A percentile compares a stretch with the other conserved stretches of the same genome.
phyloP scores from a whole-genome alignment of 2,113 vertebrate genomes.

The Percopsis transmontana region DNA sequence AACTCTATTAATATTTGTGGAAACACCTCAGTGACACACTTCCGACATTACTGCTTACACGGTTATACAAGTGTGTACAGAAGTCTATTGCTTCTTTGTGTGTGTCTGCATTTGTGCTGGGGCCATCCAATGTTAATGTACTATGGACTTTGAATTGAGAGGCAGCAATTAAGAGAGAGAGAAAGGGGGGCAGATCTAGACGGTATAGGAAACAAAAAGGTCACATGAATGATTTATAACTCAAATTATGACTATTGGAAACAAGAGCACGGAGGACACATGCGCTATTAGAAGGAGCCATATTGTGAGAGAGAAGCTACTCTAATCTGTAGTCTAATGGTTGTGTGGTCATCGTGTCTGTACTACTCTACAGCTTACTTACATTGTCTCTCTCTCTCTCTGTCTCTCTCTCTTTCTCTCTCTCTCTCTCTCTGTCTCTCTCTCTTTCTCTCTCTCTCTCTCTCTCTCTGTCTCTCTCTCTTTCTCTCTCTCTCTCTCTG shows the following conservation, averaged over 20 bases:
- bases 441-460: background rate
- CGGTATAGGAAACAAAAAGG: too few species aligned
- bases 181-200: background rate
- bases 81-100: conserved; percentile 3
- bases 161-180: background rate
- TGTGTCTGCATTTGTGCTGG: background rate
- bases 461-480: background rate
- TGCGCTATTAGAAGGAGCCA: background rate
- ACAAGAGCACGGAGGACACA: background rate
- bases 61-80: background rate
- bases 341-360: conserved; percentile 13
- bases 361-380: conserved; percentile 11
- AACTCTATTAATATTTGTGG: conserved; percentile 57
- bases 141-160: background rate
- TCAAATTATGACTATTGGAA: background rate
- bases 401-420: background rate
- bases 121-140: conserved; percentile 18
- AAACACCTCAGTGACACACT: conserved; percentile 36
- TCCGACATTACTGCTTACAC: conserved; percentile 42
- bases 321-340: conserved; percentile 28
- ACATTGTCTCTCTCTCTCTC: too few species aligned
- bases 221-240: too few species aligned
- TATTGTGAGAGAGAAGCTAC: conserved; percentile 19
- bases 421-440: conserved; percentile 2
- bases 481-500: background rate